These are phyloP conservation scores for Prionace glauca DNA, from an alignment of 2,797 vertebrate species.

Conservation along the genomic window DNA sequence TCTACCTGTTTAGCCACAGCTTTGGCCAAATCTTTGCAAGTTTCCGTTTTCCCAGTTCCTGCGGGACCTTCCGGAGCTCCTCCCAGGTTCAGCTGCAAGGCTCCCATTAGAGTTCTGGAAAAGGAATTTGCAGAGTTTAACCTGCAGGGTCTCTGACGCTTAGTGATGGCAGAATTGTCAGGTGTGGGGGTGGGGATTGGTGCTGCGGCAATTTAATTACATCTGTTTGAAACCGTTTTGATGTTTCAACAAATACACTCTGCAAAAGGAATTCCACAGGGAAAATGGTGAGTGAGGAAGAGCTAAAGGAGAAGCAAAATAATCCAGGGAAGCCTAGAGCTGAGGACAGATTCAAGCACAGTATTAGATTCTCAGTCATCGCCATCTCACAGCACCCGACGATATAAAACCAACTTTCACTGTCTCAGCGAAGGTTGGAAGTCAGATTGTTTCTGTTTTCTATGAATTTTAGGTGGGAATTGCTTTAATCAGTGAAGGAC, in stretches of 20 bases:
- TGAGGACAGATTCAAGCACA: background rate
- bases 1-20: conserved; percentile 50
- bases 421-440: background rate
- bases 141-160: background rate
- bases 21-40: conserved; percentile 46
- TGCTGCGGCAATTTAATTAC: background rate
- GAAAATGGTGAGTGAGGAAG: background rate
- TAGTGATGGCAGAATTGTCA: background rate
- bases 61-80: conserved; percentile 54
- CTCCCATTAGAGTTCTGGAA: conserved; percentile 61
- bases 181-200: background rate
- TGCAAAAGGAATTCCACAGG: background rate
- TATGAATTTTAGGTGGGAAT: background rate
- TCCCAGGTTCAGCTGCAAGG: conserved; percentile 53
- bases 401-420: background rate
- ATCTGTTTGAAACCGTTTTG: background rate
- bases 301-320: background rate
- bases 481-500: background rate
- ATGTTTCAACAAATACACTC: background rate
- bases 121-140: conserved; percentile 36
- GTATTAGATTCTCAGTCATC: background rate
- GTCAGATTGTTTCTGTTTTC: background rate
- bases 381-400: background rate
- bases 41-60: conserved; percentile 52
- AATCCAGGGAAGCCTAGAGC: background rate